Evolutionary conservation across 1,140 invertebrate genomes (phyloP).

Genomic region (Dermatophagoides farinae): DNA sequence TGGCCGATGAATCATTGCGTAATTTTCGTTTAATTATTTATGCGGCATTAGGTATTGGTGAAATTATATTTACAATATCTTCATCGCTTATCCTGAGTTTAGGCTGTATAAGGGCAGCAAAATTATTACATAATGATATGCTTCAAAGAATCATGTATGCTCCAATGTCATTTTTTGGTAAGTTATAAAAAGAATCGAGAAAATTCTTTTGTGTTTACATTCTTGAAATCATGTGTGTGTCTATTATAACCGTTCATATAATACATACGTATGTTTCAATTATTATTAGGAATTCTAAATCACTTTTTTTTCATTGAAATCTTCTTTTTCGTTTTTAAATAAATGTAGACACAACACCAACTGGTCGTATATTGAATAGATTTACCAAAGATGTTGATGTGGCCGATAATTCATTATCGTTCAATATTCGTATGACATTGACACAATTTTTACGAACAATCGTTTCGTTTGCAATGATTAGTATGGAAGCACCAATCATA

Average conservation of each 20-base stretch:
- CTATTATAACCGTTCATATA: too few relatives aligned
- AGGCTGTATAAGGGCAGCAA: constrained; percentile 5
- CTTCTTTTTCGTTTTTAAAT: too few relatives aligned
- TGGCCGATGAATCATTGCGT: constrained; percentile 32
- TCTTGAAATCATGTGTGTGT: too few relatives aligned
- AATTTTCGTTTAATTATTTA: constrained; percentile 72
- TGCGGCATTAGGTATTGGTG: constrained; percentile 57
- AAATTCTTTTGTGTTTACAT: too few relatives aligned
- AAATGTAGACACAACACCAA: constrained; percentile 29
- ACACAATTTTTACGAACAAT: constrained; percentile 42
- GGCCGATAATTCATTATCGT: constrained; percentile 29
- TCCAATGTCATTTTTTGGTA: constrained; percentile 42
- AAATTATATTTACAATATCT: constrained; percentile 27
- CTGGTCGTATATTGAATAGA: constrained; percentile 53
- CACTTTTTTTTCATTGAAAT: too few relatives aligned
- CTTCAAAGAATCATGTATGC: constrained; percentile 38
- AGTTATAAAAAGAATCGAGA: neutral
- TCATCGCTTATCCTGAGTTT: constrained; percentile 8
- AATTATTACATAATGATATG: constrained; percentile 23
- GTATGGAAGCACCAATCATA: constrained; percentile 51
- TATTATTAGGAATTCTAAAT: too few relatives aligned
- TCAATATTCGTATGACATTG: constrained; percentile 30
- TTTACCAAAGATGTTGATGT: constrained; percentile 31
- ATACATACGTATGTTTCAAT: too few relatives aligned
- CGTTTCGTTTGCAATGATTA: constrained; percentile 50